Evolutionary conservation across 1,140 invertebrate species (phyloP).

Genomic region (Penaeus indicus): DNA sequence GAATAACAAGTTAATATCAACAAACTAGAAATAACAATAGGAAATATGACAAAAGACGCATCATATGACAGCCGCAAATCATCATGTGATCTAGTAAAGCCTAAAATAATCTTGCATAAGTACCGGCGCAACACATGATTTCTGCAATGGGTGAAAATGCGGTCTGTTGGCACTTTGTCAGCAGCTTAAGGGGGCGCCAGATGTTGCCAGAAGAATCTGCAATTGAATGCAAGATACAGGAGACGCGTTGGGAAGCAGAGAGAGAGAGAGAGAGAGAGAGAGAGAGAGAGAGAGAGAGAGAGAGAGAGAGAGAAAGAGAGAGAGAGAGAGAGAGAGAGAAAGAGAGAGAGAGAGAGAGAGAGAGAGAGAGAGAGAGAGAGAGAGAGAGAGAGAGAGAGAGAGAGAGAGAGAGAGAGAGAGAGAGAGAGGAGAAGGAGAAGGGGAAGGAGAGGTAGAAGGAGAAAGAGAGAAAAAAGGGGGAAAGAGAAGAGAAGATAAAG

Average conservation of each 20-base stretch:
- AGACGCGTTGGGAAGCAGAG: background rate
- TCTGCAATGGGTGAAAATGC: too few species aligned
- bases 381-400: conserved; percentile 17
- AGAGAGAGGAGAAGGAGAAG: background rate
- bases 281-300: background rate
- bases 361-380: conserved; percentile 15
- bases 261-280: background rate
- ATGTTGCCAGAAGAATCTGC: too few species aligned
- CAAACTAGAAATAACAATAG: too few species aligned
- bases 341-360: background rate
- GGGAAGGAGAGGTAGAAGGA: background rate
- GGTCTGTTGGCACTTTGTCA: too few species aligned
- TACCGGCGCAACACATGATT: too few species aligned
- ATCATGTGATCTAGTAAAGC: too few species aligned
- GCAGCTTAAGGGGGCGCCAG: too few species aligned
- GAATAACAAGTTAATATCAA: too few species aligned
- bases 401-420: background rate
- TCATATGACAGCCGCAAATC: too few species aligned
- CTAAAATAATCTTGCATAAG: too few species aligned
- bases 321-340: background rate
- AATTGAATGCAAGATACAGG: too few species aligned
- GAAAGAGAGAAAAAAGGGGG: background rate
- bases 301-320: background rate
- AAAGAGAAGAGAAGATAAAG: background rate
- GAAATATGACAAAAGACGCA: too few species aligned